phyloP scores from a whole-genome alignment of 2,888 invertebrate species.

The Cheilosia scutellata region DNA sequence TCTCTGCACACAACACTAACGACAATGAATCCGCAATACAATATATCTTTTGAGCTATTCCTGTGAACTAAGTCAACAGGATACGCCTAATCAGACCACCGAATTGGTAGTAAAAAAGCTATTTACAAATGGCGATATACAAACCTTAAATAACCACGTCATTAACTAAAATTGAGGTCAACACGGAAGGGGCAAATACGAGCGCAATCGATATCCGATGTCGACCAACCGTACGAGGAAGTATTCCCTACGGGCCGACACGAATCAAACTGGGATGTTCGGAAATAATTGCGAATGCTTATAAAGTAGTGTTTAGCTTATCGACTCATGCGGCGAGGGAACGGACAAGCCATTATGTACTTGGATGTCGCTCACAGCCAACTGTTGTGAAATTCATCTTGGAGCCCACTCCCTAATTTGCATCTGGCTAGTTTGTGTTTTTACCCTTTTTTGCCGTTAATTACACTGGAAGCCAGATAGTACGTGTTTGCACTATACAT shows the following conservation, averaged over 20 bases:
- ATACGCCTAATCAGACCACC: constrained; percentile 9
- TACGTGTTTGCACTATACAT: constrained; percentile 1
- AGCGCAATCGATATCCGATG: constrained; percentile 35
- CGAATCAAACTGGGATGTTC: constrained; percentile 12
- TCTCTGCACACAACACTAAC: neutral
- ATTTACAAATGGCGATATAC: constrained; percentile 22
- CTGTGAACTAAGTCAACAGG: constrained; percentile 5
- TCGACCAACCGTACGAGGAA: constrained; percentile 18
- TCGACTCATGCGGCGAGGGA: constrained; percentile 9
- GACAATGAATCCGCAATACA: neutral
- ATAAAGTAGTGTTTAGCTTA: neutral
- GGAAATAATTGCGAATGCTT: constrained; percentile 37
- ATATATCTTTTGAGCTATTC: constrained; percentile 4
- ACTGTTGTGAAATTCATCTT: constrained; percentile 28
- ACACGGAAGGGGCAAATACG: constrained; percentile 15
- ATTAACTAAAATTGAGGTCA: constrained; percentile 27
- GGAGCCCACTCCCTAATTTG: constrained; percentile 4
- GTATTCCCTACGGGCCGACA: constrained; percentile 3
- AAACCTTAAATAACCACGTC: constrained; percentile 24
- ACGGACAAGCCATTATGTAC: constrained; percentile 23
- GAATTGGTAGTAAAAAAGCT: constrained; percentile 14
- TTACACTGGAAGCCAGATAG: constrained; percentile 12
- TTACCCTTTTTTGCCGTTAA: constrained; percentile 10
- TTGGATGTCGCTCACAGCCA: neutral
- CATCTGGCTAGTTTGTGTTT: constrained; percentile 1